Base-by-base conservation (phyloP, 2,888 invertebrate species). In the Gerris lacustris region DNA sequence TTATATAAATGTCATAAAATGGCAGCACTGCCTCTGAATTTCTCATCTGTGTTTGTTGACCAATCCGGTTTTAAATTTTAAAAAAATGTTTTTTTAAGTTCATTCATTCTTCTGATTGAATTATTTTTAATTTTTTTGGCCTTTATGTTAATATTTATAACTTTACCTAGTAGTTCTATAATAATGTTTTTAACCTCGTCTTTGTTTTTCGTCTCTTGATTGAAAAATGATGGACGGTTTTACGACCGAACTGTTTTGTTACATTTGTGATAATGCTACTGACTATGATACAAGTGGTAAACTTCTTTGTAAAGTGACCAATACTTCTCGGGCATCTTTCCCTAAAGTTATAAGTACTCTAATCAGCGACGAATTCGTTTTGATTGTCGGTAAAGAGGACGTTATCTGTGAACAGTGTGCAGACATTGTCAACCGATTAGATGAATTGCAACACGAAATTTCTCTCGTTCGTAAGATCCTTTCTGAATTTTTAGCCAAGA, bases 281-380 rank as follows among this genome's bases (percentile, higher is more conserved):
- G 15, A 9, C 55, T 9, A 11, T 9, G 15, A 55, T 55, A 55
- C 55, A 15, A 55, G 55, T 55, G 55, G 15, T 55, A 55, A 55
- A 55, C 9, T 55, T 15, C 15, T 55, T 11, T 55, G 55, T 55
- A 55, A 55, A 55, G 11, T 55, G 15, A 55, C 55, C 55, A 55
- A 55, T 9, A 55, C 55, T 11, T 11, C 11, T 15, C 11, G 55
- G 9, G 55, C 15, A 11, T 55, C 55, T 9, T 55, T 55, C 15
- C 55, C 44, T 67, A 44, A 43, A 43, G 43, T 44, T 44, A 15
- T 67, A 17, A 44, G 67, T 31, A 67, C 67, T 7, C 67, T 67
- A 15, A 45, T 67, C 67, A 45, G 67, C n/a, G 67, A 67, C 31
- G 44, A 67, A 15, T 67, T 67, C 31, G n/a, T 67, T 7, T 43